Evolutionary conservation across 2,888 invertebrate genomes (phyloP).

Genomic region (Drosophila tanythrix): DNA sequence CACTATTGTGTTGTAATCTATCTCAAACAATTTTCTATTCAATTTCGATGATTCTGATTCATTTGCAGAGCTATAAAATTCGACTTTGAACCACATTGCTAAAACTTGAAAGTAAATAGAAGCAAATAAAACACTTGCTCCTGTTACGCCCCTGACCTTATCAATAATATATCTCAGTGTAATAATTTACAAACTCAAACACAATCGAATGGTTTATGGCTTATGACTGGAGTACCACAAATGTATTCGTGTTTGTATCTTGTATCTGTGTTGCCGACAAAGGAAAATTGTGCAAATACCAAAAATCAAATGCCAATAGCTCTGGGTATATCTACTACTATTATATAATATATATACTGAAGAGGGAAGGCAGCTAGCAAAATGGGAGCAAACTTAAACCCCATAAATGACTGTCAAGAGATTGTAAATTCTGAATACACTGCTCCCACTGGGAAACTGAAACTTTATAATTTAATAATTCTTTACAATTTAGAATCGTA

Average conservation of each 20-base stretch:
- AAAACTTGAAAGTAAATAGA: slow-evolving; percentile 3
- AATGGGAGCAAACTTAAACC: slow-evolving; percentile 48
- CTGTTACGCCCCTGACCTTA: slow-evolving; percentile 49
- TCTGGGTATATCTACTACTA: slow-evolving; percentile 55
- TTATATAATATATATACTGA: slow-evolving; percentile 59
- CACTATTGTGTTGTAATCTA: neutral
- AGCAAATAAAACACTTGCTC: slow-evolving; percentile 37
- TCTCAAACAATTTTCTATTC: neutral
- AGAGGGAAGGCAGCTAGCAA: slow-evolving; percentile 10
- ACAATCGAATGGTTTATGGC: slow-evolving; percentile 51
- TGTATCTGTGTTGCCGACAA: slow-evolving; percentile 66
- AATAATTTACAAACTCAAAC: slow-evolving; percentile 53
- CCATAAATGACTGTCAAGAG: slow-evolving; percentile 37
- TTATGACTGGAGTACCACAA: slow-evolving; percentile 35
- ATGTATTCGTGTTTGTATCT: slow-evolving; percentile 28
- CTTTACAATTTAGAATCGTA: neutral
- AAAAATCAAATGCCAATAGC: slow-evolving; percentile 49
- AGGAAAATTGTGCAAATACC: slow-evolving; percentile 66
- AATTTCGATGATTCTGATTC: slow-evolving; percentile 5
- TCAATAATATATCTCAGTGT: slow-evolving; percentile 55
- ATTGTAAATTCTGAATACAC: slow-evolving; percentile 45
- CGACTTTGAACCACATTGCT: slow-evolving; percentile 32
- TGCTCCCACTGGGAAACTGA: neutral
- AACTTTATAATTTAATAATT: neutral
- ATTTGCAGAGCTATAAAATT: slow-evolving; percentile 16